Evolutionary conservation across 1,140 invertebrate genomes (phyloP).

Genomic region (Tachypleus tridentatus): DNA sequence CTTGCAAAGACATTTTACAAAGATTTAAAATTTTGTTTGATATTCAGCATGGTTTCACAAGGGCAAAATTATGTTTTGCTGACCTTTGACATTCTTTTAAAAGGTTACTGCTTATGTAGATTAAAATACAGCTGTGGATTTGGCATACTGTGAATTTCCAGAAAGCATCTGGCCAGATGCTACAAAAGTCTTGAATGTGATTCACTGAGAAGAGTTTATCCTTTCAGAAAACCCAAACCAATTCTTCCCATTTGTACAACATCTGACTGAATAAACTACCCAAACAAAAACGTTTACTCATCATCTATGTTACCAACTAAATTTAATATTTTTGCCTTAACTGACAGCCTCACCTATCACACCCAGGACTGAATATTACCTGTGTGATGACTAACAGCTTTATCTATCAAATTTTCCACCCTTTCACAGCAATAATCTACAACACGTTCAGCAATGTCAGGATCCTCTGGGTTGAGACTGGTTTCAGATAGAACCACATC

Average conservation of each 20-base stretch:
- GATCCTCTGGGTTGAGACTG: slow-evolving; percentile 35
- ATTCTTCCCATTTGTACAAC: too few species aligned
- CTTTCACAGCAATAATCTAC: slow-evolving; percentile 34
- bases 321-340: background rate
- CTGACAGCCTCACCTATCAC: background rate
- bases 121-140: too few species aligned
- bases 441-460: slow-evolving; percentile 32
- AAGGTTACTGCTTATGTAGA: too few species aligned
- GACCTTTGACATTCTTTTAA: too few species aligned
- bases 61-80: too few species aligned
- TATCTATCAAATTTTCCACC: slow-evolving; percentile 27
- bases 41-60: too few species aligned
- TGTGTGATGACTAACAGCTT: slow-evolving; percentile 27
- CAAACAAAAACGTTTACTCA: background rate
- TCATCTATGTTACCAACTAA: slow-evolving; percentile 6
- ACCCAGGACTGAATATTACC: slow-evolving; percentile 16
- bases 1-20: too few species aligned
- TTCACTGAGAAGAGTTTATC: too few species aligned
- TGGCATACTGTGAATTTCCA: too few species aligned
- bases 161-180: too few species aligned
- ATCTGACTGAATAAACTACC: background rate
- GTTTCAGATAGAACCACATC: slow-evolving; percentile 34
- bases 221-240: slow-evolving; percentile 8
- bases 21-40: too few species aligned
- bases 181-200: too few species aligned